These are phyloP conservation scores for Tetranychus cinnabarinus DNA, from an alignment of 1,140 invertebrate species.

Conservation along the genomic window DNA sequence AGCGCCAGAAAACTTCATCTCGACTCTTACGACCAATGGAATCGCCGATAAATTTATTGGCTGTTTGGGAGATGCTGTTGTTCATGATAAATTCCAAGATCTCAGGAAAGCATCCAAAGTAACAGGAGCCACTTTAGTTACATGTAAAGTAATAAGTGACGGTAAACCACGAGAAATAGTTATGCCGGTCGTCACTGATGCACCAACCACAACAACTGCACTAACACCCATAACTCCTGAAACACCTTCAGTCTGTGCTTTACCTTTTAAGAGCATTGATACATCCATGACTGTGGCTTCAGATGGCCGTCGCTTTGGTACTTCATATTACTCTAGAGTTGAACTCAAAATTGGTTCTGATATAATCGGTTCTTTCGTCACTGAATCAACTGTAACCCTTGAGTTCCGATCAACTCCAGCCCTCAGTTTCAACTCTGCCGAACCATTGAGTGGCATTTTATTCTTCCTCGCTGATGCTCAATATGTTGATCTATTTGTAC, in stretches of 20 bases:
- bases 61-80: conserved; percentile 61
- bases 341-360: conserved; percentile 28
- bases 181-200: not conserved
- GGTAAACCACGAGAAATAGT: not conserved
- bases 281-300: not conserved
- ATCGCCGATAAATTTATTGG: conserved; percentile 36
- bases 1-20: conserved; percentile 28
- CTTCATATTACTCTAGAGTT: conserved; percentile 35
- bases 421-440: conserved; percentile 21
- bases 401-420: conserved; percentile 31
- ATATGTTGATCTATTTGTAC: conserved; percentile 46
- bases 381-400: conserved; percentile 32
- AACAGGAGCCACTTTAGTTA: conserved; percentile 37
- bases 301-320: conserved; percentile 10
- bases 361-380: conserved; percentile 26
- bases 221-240: not conserved
- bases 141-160: conserved; percentile 26
- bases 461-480: conserved; percentile 48
- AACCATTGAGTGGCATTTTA: conserved; percentile 35
- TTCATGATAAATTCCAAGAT: conserved; percentile 54
- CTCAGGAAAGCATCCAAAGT: conserved; percentile 43
- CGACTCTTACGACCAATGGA: conserved; percentile 24
- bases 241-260: not conserved
- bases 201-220: not conserved
- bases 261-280: conserved; percentile 4